phyloP scores from a whole-genome alignment of 2,797 vertebrate genomes.

The Liparis tanakae region DNA sequence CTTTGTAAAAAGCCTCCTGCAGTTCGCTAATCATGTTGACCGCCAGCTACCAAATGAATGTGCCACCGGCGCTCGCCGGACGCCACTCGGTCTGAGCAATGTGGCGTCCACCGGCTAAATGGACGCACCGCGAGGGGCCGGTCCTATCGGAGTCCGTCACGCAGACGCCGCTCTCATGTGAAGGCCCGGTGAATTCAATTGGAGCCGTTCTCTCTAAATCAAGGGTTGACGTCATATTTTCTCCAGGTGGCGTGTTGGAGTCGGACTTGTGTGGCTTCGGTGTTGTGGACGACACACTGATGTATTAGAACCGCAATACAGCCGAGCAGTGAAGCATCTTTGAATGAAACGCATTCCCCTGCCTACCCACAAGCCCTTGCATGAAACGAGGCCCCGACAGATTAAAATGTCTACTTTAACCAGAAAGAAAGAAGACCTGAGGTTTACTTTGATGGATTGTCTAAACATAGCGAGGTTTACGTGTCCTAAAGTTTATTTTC shows the following conservation, averaged over 20 bases:
- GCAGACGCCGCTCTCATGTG: slow-evolving; percentile 19
- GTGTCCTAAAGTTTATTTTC: background rate
- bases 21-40: slow-evolving; percentile 78
- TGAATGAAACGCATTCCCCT: background rate
- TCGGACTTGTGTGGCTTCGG: background rate
- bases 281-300: background rate
- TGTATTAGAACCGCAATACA: background rate
- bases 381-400: background rate
- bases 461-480: background rate
- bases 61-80: slow-evolving; percentile 75
- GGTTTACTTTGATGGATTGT: background rate
- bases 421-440: background rate
- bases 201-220: slow-evolving; percentile 8
- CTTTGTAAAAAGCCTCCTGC: slow-evolving; percentile 74
- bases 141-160: slow-evolving; percentile 63
- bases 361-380: background rate
- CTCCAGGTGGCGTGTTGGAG: background rate
- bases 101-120: slow-evolving; percentile 70
- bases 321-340: background rate
- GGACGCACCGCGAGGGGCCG: slow-evolving; percentile 62
- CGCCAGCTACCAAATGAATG: slow-evolving; percentile 78
- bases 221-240: slow-evolving; percentile 8
- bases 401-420: background rate
- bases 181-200: slow-evolving; percentile 23
- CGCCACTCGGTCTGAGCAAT: slow-evolving; percentile 50